phyloP scores from a whole-genome alignment of 2,113 vertebrate species.

The Phaethon lepturus region DNA sequence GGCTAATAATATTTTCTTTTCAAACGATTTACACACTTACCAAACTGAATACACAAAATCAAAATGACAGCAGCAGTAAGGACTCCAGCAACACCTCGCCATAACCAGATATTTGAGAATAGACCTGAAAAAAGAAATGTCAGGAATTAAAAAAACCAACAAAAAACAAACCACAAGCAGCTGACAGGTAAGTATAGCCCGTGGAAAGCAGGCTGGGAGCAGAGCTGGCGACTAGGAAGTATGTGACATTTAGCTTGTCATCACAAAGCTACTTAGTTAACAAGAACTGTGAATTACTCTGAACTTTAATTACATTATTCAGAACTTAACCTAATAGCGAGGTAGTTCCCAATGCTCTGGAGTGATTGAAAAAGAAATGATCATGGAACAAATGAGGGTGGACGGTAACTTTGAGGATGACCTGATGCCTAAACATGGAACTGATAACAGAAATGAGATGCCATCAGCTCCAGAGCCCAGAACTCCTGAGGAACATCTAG shows the following conservation, averaged over 20 bases:
- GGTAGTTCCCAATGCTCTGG: not conserved
- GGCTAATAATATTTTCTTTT: not conserved
- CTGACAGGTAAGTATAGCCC: too few species aligned
- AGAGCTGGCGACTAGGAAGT: not conserved
- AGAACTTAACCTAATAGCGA: not conserved
- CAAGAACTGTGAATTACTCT: not conserved
- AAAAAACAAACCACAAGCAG: too few species aligned
- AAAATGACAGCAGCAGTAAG: constrained; percentile 10
- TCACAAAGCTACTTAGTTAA: not conserved
- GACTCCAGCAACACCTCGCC: not conserved
- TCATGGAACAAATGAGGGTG: not conserved
- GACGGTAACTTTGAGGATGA: not conserved
- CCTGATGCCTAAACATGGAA: not conserved
- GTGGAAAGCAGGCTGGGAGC: not conserved
- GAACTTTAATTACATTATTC: not conserved
- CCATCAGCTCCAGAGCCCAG: not conserved
- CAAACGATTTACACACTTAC: not conserved
- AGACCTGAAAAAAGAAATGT: not conserved
- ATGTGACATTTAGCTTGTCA: not conserved
- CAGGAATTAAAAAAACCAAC: not conserved
- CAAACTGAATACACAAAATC: constrained; percentile 9
- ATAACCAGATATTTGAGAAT: constrained; percentile 14
- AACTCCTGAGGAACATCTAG: not conserved
- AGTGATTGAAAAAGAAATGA: not conserved
- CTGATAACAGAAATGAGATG: not conserved